Base-by-base conservation (phyloP, 2,797 vertebrate genomes). In the Vespertilio murinus region DNA sequence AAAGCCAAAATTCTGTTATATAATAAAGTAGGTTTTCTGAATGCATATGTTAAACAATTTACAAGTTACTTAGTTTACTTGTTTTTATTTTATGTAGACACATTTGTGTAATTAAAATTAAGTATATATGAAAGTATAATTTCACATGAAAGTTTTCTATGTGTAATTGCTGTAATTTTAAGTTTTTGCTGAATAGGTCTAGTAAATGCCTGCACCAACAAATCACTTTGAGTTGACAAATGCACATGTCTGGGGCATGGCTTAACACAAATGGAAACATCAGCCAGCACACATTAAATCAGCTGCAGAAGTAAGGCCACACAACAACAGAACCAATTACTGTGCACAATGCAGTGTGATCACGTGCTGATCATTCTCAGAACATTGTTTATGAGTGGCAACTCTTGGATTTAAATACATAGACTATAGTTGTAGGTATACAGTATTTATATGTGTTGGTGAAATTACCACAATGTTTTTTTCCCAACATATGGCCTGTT, bases 331-430 rank as follows among this genome's bases (percentile, higher is more conserved):
- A 20, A 35, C n/a, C 64, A 67, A 35, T 35, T 18, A 35, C 64
- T 0, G 4, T 2, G 1, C n/a, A 33, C 8, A 33, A 5, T 18
- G 64, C n/a, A 10, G 17, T 67, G 64, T 9, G 8, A 20, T 65
- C 64, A 35, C 8, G 4, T 9, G n/a, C 64, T 35, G 17, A 33
- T 35, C 64, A 67, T 10, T 35, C 17, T 20, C 18, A 2, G n/a
- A 33, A 35, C n/a, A 35, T 9, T 35, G n/a, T 35, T 33, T 67
- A 65, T 33, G 8, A 35, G 64, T 33, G n/a, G 64, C 11, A 18
- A 67, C 64, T 35, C 17, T 67, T 35, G 64, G 17, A 35, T 67
- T 67, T 35, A 67, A 35, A 35, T 35, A 67, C 5, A 8, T 67
- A 35, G n/a, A 67, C 17, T 67, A 20, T 33, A 35, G n/a, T 35